These are phyloP conservation scores for Eolophus roseicapilla DNA, from an alignment of 2,113 vertebrate species.

Conservation along the genomic window DNA sequence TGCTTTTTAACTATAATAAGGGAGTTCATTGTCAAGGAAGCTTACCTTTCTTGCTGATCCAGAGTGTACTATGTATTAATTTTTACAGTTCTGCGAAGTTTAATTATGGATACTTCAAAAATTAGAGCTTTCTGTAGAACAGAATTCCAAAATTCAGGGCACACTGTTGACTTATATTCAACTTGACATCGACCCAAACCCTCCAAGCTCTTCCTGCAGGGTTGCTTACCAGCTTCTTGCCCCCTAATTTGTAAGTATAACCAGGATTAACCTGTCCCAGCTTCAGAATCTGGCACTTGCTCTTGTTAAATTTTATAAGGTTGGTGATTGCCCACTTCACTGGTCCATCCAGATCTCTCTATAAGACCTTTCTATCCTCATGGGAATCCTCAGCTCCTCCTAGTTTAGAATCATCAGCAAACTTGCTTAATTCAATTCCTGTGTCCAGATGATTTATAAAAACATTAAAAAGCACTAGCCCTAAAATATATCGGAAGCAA, in stretches of 20 bases:
- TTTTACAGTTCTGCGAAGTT: not conserved
- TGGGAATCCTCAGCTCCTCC: not conserved
- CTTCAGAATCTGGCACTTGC: not conserved
- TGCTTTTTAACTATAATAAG: not conserved
- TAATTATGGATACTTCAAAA: not conserved
- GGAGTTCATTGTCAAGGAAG: not conserved
- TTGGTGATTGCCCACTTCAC: not conserved
- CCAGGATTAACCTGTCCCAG: not conserved
- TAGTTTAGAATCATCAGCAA: not conserved
- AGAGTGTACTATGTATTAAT: not conserved
- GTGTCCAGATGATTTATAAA: not conserved
- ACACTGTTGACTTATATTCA: not conserved
- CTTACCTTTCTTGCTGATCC: not conserved
- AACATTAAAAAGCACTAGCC: not conserved
- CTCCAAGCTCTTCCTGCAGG: not conserved
- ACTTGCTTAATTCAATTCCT: not conserved
- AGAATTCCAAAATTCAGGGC: not conserved
- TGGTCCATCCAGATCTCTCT: not conserved
- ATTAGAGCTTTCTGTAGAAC: not conserved
- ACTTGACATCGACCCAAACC: not conserved
- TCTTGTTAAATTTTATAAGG: not conserved
- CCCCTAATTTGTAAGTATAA: fast-evolving
- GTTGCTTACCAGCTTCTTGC: not conserved
- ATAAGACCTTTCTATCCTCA: not conserved
- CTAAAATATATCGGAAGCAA: not conserved